Conservation (phyloP, 2,113 vertebrate species). For the Hiodon tergisus region DNA sequence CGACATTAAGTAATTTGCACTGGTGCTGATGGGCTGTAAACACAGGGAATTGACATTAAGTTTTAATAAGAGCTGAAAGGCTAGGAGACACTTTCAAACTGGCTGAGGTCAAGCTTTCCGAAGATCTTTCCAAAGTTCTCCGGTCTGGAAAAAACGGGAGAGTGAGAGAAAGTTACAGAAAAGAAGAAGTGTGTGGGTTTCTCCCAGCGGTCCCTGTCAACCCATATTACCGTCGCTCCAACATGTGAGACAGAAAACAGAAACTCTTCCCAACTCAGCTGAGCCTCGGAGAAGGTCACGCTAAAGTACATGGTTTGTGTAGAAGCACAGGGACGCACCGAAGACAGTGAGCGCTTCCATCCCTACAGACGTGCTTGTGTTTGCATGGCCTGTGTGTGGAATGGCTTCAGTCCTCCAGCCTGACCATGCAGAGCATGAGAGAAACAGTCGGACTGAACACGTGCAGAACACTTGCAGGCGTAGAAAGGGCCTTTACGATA, state of each 20-base stretch:
- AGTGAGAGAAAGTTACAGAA: slow-evolving; percentile 24
- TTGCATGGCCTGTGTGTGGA: not conserved
- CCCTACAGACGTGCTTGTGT: not conserved
- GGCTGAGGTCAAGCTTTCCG: slow-evolving; percentile 48
- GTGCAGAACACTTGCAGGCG: too few relatives aligned
- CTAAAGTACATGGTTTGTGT: too few relatives aligned
- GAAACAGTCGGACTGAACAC: too few relatives aligned
- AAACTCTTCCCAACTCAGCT: not conserved
- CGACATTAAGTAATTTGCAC: slow-evolving; percentile 15
- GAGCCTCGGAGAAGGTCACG: too few relatives aligned
- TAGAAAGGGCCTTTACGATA: too few relatives aligned
- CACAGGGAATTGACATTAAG: slow-evolving; percentile 36
- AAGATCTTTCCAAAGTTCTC: slow-evolving; percentile 38
- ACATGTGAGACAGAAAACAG: slow-evolving; percentile 35
- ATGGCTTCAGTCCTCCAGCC: too few relatives aligned
- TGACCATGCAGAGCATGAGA: too few relatives aligned
- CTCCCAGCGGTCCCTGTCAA: slow-evolving; percentile 10
- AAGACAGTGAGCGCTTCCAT: too few relatives aligned
- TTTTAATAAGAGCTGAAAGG: slow-evolving; percentile 35
- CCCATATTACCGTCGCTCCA: not conserved
- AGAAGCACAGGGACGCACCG: too few relatives aligned
- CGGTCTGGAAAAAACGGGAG: slow-evolving; percentile 18
- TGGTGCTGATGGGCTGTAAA: slow-evolving; percentile 29
- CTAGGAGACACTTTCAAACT: slow-evolving; percentile 26
- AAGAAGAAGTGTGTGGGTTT: slow-evolving; percentile 18